Percentiles rank a stretch among this genome's conserved stretches.
Conservation (phyloP, 2,888 invertebrate species). For the Lasius fuliginosus region DNA sequence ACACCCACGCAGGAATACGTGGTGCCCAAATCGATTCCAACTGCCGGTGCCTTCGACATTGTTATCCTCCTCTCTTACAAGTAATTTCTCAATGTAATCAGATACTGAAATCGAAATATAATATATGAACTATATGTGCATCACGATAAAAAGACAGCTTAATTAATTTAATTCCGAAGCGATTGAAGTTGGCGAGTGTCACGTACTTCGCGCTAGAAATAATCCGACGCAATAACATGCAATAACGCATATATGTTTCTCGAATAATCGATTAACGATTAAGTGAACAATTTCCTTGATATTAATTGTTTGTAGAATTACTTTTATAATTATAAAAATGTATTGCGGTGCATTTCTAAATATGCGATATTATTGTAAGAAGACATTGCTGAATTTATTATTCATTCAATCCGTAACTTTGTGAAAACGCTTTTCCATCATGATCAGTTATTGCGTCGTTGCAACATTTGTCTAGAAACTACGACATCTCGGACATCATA, state of each 20-base stretch:
- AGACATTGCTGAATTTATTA: background rate
- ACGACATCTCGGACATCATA: background rate
- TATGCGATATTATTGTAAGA: background rate
- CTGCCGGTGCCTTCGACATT: constrained; percentile 87
- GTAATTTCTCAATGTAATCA: background rate
- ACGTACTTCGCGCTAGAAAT: background rate
- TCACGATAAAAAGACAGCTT: background rate
- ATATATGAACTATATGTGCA: background rate
- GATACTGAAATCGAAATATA: constrained; percentile 26
- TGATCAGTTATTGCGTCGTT: background rate
- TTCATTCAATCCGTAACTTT: background rate
- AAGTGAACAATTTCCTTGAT: background rate
- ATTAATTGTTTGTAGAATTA: background rate
- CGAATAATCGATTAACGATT: background rate
- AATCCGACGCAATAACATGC: background rate
- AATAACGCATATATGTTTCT: background rate
- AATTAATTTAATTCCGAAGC: background rate
- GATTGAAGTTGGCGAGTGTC: background rate
- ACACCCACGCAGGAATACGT: constrained; percentile 96
- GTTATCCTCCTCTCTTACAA: constrained; percentile 21
- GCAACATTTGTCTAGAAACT: background rate
- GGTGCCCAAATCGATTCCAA: constrained; percentile 95
- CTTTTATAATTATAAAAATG: background rate
- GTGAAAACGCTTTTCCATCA: background rate
- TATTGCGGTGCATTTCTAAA: background rate